Base-by-base conservation (phyloP, 2,797 vertebrate species). In the Hapalemur alaotrensis region DNA sequence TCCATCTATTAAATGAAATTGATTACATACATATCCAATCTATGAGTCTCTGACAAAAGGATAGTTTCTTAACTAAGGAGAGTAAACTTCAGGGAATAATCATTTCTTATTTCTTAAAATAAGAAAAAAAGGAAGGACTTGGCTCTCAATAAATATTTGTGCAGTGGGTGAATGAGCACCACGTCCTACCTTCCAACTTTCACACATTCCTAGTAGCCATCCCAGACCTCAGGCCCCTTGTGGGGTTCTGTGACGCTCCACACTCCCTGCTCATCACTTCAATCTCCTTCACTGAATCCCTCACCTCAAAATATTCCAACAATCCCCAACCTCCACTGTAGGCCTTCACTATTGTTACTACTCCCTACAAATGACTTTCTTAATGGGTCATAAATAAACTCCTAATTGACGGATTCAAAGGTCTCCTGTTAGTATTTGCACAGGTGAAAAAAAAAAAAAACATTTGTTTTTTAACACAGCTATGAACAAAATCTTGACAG, bases 401-500 rank as follows among this genome's bases (percentile, higher is more conserved):
- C 23, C 93, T 86, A 82, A 85, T 13, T 65, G 85, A 91, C 15
- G 43, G 76, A 96, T 79, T 57, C 41, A 35, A 70, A 82, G 52
- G 52, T 92, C 63, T 95, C 82, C 76, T 92, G 35, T 70, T 84
- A 57, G 54, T 85, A 96, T 82, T 63, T 87, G 83, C 61, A 80
- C n/a, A 18, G 30, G 38, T 72, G 67, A 92, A 95, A 94, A 95
- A 92, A 95, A 94, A 95, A 96, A 89, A 78, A 65, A 35, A 78
- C 35, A 14, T 17, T 90, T 54, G 48, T 92, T 93, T 97, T 92
- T 67, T 15, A 84, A 87, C 65, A 89, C 12, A 88, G 70, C 25
- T 85, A 69, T 11, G 3, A 85, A 97, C 93, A 97, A 96, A 96
- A 94, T 83, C 82, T 69, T 95, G 67, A 93, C 35, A 96, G 95